phyloP scores from a whole-genome alignment of 2,113 vertebrate genomes.

The Pseudonaja textilis region DNA sequence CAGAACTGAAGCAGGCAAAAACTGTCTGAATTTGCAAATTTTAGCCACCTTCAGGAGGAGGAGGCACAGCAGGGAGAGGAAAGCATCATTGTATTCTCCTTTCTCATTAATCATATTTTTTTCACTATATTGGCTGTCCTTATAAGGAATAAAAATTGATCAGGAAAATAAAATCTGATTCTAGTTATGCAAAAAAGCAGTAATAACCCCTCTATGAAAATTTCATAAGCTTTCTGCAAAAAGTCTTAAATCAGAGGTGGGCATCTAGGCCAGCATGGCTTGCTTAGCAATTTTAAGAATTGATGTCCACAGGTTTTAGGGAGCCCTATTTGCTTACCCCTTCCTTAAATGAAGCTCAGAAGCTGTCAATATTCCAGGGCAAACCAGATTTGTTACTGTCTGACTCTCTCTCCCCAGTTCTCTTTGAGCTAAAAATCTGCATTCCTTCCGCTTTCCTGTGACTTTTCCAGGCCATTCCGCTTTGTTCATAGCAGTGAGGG shows the following conservation, averaged over 20 bases:
- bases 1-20: not conserved
- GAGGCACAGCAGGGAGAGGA: not conserved
- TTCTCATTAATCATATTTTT: not conserved
- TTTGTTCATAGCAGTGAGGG: not conserved
- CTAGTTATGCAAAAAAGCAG: not conserved
- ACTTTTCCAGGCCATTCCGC: not conserved
- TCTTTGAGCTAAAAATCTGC: not conserved
- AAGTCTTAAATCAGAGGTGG: not conserved
- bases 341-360: not conserved
- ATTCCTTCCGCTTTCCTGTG: not conserved
- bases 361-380: not conserved
- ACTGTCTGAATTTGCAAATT: not conserved
- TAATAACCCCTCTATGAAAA: not conserved
- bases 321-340: not conserved
- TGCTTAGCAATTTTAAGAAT: not conserved
- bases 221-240: not conserved
- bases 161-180: not conserved
- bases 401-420: not conserved
- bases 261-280: not conserved
- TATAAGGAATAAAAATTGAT: not conserved
- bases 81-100: not conserved
- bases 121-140: not conserved
- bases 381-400: not conserved
- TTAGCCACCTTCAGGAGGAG: not conserved
- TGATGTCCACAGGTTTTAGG: not conserved